phyloP scores from a whole-genome alignment of 1,140 invertebrate genomes.

The Sminthurinus signatus region DNA sequence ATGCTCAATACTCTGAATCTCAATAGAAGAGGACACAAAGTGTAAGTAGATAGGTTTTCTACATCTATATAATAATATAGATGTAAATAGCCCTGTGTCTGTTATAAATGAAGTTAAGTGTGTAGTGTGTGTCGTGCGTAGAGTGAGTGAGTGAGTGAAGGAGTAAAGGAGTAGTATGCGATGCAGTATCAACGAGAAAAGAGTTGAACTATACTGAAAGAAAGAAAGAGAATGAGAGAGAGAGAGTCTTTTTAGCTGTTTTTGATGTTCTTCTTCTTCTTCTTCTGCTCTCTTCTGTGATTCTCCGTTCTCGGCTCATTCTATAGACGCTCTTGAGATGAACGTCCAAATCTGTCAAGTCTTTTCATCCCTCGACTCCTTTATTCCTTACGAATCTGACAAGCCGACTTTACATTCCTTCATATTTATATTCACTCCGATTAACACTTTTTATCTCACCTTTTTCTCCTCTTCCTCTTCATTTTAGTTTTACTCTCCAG shows the following conservation, averaged over 20 bases:
- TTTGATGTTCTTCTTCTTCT: too few relatives aligned
- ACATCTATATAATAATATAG: too few relatives aligned
- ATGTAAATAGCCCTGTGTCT: too few relatives aligned
- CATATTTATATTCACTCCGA: slow-evolving; percentile 34
- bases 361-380: slow-evolving; percentile 31
- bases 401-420: slow-evolving; percentile 36
- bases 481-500: neutral
- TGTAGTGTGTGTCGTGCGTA: neutral
- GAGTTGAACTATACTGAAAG: too few relatives aligned
- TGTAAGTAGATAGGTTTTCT: too few relatives aligned
- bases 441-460: slow-evolving; percentile 37
- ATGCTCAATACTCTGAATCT: too few relatives aligned
- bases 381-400: slow-evolving; percentile 28
- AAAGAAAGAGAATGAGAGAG: neutral
- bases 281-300: neutral
- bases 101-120: neutral
- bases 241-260: too few relatives aligned
- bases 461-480: slow-evolving; percentile 1
- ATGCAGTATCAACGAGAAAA: too few relatives aligned
- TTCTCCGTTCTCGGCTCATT: neutral
- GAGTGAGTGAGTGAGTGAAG: neutral
- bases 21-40: too few relatives aligned
- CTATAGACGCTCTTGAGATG: neutral
- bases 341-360: slow-evolving; percentile 33
- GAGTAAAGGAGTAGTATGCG: too few relatives aligned